phyloP scores from a whole-genome alignment of 2,797 vertebrate genomes.

The Aldrovandia affinis region DNA sequence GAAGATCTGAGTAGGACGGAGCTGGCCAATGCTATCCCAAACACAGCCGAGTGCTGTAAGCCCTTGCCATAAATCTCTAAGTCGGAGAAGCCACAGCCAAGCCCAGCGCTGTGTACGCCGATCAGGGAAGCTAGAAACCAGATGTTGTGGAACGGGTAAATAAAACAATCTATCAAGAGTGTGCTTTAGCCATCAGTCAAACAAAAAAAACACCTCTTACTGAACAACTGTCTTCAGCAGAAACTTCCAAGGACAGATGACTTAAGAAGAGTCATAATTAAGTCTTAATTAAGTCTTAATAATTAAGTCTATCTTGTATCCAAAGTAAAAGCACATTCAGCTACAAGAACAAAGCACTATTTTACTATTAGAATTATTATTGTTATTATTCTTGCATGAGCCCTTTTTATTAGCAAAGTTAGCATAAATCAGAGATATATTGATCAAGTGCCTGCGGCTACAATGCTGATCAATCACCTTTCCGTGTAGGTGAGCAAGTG shows the following conservation, averaged over 20 bases:
- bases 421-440: background rate
- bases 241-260: background rate
- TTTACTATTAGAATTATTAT: background rate
- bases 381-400: background rate
- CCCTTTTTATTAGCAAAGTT: background rate
- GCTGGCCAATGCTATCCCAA: constrained; percentile 59
- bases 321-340: background rate
- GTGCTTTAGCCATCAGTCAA: constrained; percentile 37
- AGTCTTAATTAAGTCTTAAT: background rate
- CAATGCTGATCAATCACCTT: constrained; percentile 53
- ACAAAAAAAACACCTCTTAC: background rate
- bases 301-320: background rate
- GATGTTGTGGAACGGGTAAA: constrained; percentile 64
- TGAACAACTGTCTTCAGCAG: constrained; percentile 24
- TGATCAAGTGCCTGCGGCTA: background rate
- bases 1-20: constrained; percentile 52
- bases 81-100: constrained; percentile 52
- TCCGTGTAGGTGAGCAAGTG: constrained; percentile 58
- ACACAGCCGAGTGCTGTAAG: constrained; percentile 65
- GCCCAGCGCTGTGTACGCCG: constrained; percentile 30
- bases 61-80: constrained; percentile 64
- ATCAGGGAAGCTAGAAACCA: constrained; percentile 65
- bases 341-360: background rate
- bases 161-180: constrained; percentile 64
- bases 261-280: background rate